Conservation (phyloP, 2,888 invertebrate species). For the Dyspetes luteomarginatus region DNA sequence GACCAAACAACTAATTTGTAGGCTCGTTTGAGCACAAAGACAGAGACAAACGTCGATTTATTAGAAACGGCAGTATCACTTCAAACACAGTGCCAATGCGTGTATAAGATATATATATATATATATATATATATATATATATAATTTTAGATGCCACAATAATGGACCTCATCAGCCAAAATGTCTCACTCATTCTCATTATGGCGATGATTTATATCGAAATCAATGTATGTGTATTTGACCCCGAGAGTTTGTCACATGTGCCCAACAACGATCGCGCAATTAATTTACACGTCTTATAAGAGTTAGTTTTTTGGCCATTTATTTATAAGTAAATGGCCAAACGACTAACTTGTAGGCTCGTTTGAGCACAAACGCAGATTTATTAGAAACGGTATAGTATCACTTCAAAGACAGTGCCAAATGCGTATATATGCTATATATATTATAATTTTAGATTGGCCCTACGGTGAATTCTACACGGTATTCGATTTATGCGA, state of each 20-base stretch:
- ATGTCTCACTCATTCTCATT: too few species aligned
- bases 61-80: not conserved
- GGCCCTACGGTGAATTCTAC: conserved; percentile 60
- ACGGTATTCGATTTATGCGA: conserved; percentile 35
- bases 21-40: not conserved
- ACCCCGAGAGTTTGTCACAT: too few species aligned
- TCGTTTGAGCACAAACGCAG: not conserved
- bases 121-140: not conserved
- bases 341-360: not conserved
- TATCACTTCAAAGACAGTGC: not conserved
- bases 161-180: too few species aligned
- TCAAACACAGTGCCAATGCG: not conserved
- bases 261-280: not conserved
- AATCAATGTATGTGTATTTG: too few species aligned
- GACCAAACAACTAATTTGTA: not conserved
- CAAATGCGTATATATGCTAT: not conserved
- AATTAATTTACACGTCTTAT: not conserved
- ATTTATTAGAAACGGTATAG: not conserved
- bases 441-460: not conserved
- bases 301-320: too few species aligned
- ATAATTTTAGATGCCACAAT: conserved; percentile 9
- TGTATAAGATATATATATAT: not conserved
- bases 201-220: too few species aligned
- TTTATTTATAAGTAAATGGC: not conserved
- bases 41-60: conserved; percentile 3